Conservation (phyloP, 2,888 invertebrate species). For the Conus canariensis region DNA sequence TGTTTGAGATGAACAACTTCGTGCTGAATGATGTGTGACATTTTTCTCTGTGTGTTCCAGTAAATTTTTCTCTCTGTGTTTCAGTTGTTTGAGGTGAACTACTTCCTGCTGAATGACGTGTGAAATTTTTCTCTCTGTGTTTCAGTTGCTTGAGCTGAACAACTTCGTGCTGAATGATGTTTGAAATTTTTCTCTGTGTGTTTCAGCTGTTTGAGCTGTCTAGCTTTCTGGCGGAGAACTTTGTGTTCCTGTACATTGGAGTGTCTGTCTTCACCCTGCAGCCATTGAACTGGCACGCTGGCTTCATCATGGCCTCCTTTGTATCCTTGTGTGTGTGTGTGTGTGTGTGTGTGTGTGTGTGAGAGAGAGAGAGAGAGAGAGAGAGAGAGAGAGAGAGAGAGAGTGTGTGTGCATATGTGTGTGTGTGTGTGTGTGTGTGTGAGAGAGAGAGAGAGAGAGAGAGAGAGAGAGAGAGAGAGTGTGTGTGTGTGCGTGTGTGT, state of each 20-base stretch:
- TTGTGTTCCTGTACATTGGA: conserved; percentile 98
- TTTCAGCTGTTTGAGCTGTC: conserved; percentile 90
- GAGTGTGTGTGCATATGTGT: not conserved
- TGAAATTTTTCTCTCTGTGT: conserved; percentile 40
- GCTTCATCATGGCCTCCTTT: conserved; percentile 95
- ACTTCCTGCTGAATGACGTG: not conserved
- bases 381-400: too few species aligned
- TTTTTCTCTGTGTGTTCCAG: too few species aligned
- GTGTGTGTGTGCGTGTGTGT: too few species aligned
- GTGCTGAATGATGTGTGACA: too few species aligned
- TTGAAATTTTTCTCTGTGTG: conserved; percentile 7
- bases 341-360: not conserved
- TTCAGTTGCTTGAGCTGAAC: conserved; percentile 82
- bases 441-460: too few species aligned
- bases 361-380: not conserved
- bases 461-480: too few species aligned
- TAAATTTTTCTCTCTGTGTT: too few species aligned
- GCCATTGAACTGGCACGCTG: conserved; percentile 94
- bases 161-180: not conserved
- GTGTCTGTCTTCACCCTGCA: conserved; percentile 99
- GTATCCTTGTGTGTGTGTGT: conserved; percentile 83
- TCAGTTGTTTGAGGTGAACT: too few species aligned
- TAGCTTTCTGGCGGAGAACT: conserved; percentile 98
- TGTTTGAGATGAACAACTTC: too few species aligned
- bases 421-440: not conserved